These are phyloP conservation scores for Strix occidentalis DNA, from an alignment of 2,797 vertebrate species.

Conservation along the genomic window DNA sequence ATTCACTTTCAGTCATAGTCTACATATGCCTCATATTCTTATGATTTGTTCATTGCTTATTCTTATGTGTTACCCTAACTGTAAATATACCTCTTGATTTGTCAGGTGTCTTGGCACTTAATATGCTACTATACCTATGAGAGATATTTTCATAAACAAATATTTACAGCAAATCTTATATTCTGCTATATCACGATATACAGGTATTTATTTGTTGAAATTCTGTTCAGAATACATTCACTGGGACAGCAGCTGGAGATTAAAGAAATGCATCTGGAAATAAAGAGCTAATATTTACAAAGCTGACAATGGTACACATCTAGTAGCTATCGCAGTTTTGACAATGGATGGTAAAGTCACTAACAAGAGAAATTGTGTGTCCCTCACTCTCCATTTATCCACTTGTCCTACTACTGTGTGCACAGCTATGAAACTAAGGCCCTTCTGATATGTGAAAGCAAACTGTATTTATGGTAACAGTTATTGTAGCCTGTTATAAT, in stretches of 20 bases:
- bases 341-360: background rate
- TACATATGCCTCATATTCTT: background rate
- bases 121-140: background rate
- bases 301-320: background rate
- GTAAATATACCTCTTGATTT: slow-evolving; percentile 31
- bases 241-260: background rate
- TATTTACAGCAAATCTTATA: background rate
- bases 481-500: background rate
- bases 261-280: background rate
- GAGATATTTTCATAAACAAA: slow-evolving; percentile 20
- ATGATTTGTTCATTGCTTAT: background rate
- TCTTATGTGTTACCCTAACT: background rate
- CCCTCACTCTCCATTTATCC: background rate
- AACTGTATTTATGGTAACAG: background rate
- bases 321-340: background rate
- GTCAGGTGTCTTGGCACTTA: slow-evolving; percentile 7
- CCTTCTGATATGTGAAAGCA: background rate
- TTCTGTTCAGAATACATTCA: background rate
- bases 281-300: background rate
- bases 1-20: background rate
- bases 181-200: background rate
- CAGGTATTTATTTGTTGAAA: background rate
- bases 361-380: background rate
- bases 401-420: background rate
- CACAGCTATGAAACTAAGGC: background rate